Percentiles rank a stretch among this genome's conserved stretches.
Evolutionary conservation across 1,140 invertebrate species (phyloP).

Genomic region (Laupala kohalensis): DNA sequence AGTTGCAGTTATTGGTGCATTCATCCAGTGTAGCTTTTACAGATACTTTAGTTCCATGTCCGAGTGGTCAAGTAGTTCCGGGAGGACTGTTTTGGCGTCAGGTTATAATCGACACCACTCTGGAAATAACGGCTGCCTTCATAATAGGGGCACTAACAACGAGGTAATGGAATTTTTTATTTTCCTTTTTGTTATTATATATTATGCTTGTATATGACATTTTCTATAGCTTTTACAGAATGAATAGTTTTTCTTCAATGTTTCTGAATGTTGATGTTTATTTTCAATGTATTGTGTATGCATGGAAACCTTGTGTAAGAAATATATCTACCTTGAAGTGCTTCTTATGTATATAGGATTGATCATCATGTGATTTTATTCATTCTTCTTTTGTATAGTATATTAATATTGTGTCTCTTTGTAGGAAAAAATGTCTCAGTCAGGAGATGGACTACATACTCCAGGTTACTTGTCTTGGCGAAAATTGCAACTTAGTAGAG

Average conservation of each 20-base stretch:
- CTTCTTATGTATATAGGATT: neutral
- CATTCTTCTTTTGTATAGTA: neutral
- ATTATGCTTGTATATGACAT: neutral
- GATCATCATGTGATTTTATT: neutral
- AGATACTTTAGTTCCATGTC: conserved; percentile 6
- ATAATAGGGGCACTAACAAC: neutral
- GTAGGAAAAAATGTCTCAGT: conserved; percentile 41
- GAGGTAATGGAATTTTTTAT: neutral
- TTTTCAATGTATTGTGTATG: neutral
- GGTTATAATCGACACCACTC: neutral
- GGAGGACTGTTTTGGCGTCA: neutral
- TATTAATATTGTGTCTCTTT: neutral
- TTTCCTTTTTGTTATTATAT: neutral
- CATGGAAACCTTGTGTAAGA: neutral
- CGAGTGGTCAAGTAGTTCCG: conserved; percentile 7
- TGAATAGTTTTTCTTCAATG: neutral
- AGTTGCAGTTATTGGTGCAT: neutral
- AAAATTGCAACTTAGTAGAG: conserved; percentile 78
- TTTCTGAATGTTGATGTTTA: neutral
- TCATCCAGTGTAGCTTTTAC: neutral
- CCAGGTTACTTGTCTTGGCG: conserved; percentile 77
- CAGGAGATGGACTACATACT: conserved; percentile 62
- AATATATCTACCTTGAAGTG: neutral
- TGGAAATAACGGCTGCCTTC: neutral
- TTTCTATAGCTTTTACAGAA: neutral